Percentiles rank a stretch among this genome's conserved stretches.
Conservation (phyloP, 2,113 vertebrate genomes). For the Cercocebus atys region DNA sequence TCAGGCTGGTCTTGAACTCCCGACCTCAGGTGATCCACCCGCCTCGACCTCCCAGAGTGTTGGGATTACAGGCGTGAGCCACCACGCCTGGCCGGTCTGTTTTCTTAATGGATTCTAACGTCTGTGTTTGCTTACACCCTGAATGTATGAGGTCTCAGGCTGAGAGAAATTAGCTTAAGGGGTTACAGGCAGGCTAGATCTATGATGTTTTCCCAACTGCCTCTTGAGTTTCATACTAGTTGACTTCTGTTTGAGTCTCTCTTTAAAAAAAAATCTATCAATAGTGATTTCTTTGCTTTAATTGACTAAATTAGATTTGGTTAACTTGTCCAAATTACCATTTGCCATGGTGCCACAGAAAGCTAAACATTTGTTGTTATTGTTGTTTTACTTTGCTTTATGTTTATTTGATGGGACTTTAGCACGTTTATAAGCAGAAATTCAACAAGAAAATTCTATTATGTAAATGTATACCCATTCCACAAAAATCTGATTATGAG, state of each 20-base stretch:
- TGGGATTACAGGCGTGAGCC: too few species aligned
- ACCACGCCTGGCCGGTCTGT: accelerated
- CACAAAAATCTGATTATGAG: background rate
- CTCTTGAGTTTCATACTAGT: background rate
- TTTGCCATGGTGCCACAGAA: background rate
- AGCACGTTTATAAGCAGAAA: background rate
- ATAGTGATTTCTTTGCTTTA: background rate
- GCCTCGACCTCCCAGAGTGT: too few species aligned
- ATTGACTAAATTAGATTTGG: background rate
- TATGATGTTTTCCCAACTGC: background rate
- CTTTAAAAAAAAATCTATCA: background rate
- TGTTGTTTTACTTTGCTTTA: background rate
- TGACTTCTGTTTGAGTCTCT: background rate
- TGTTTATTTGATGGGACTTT: background rate
- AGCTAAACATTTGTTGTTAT: background rate
- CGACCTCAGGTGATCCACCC: too few species aligned
- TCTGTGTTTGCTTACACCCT: background rate
- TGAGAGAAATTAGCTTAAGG: background rate
- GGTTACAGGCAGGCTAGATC: accelerated
- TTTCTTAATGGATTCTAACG: background rate
- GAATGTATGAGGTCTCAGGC: background rate
- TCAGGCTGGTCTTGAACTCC: too few species aligned
- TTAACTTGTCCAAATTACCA: background rate
- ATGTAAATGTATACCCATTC: background rate
- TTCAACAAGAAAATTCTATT: background rate